Conservation (phyloP, 2,113 vertebrate genomes). For the Turnix velox region DNA sequence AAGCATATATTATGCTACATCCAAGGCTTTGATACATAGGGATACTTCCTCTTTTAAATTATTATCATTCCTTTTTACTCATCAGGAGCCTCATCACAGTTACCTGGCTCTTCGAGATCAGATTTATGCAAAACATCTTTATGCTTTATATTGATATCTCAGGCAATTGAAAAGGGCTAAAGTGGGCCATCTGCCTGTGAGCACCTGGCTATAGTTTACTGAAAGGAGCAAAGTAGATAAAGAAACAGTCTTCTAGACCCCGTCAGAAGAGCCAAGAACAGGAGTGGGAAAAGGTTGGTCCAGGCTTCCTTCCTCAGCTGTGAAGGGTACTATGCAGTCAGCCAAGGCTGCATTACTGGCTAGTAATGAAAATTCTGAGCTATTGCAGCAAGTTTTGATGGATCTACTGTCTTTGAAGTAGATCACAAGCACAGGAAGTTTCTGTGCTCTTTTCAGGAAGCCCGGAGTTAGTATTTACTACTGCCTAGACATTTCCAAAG, state of each 20-base stretch:
- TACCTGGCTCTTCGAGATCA: not conserved
- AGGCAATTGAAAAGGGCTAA: slow-evolving; percentile 1
- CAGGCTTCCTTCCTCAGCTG: not conserved
- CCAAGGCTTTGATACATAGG: not conserved
- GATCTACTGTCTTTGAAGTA: not conserved
- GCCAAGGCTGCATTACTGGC: not conserved
- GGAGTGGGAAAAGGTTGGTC: not conserved
- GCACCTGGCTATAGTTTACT: not conserved
- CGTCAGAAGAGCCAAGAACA: not conserved
- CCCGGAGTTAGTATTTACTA: not conserved
- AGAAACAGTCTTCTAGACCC: not conserved
- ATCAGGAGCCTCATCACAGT: not conserved
- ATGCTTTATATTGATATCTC: not conserved
- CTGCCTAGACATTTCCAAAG: not conserved
- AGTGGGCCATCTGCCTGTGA: not conserved
- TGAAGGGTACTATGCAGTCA: not conserved
- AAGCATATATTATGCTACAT: slow-evolving; percentile 1
- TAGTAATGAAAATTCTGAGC: not conserved
- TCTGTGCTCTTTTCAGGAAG: not conserved
- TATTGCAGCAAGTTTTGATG: not conserved
- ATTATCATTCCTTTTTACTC: not conserved
- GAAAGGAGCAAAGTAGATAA: not conserved
- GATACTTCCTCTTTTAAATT: slow-evolving; percentile 25
- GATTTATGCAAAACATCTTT: not conserved
- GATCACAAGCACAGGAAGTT: not conserved